Evolutionary conservation across 2,797 vertebrate species (phyloP).

Genomic region (Chelonia mydas): DNA sequence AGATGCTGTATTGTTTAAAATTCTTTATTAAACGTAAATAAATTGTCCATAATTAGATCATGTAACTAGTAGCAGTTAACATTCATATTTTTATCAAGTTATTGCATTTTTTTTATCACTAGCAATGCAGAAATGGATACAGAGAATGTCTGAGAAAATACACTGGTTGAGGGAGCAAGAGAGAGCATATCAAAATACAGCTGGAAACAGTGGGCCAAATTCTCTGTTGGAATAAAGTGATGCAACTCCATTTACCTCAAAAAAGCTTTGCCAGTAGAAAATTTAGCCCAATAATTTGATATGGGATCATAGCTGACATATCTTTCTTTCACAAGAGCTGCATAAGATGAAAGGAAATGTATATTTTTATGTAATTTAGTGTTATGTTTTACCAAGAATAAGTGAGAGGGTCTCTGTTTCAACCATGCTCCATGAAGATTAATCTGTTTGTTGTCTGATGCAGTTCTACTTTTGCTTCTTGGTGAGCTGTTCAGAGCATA

Average conservation of each 20-base stretch:
- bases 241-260: neutral
- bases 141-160: neutral
- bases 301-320: neutral
- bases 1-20: neutral
- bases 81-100: neutral
- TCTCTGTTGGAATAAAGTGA: neutral
- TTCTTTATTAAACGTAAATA: neutral
- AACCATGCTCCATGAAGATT: neutral
- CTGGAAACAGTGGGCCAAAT: neutral
- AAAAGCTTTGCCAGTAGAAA: neutral
- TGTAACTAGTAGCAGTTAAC: neutral
- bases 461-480: neutral
- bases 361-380: neutral
- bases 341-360: neutral
- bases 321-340: neutral
- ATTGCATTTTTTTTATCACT: neutral
- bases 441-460: neutral
- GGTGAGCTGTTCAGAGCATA: constrained; percentile 35
- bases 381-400: neutral
- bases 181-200: neutral
- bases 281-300: neutral
- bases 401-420: neutral
- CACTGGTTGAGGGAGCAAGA: neutral
- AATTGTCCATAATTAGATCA: neutral
- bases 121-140: neutral